These are phyloP conservation scores for Arbacia lixula DNA, from an alignment of 53 echinoderm and acorn worm species.

Conservation along the genomic window DNA sequence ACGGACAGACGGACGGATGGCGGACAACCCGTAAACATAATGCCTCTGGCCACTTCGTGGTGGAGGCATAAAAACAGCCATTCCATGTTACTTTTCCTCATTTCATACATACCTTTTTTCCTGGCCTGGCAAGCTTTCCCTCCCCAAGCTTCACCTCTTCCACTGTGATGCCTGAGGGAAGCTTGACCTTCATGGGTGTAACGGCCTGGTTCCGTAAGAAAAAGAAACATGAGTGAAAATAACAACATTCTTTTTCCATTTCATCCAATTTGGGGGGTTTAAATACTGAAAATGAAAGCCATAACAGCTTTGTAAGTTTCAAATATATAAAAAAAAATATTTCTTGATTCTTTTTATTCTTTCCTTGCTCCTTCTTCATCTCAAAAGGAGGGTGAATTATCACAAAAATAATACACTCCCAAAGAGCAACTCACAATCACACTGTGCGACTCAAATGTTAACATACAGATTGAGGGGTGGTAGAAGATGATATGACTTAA, in stretches of 20 bases:
- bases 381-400: too few species aligned
- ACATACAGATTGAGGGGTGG: too few species aligned
- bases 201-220: conserved; percentile 2
- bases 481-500: too few species aligned
- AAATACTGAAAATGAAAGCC: background rate
- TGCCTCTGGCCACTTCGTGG: too few species aligned
- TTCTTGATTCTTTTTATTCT: background rate
- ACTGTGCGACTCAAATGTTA: too few species aligned
- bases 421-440: too few species aligned
- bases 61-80: too few species aligned
- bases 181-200: conserved; percentile 58
- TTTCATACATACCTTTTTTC: conserved; percentile 86
- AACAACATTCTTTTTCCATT: background rate
- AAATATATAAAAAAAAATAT: background rate
- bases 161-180: conserved; percentile 68
- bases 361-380: background rate
- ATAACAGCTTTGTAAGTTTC: background rate
- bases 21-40: too few species aligned
- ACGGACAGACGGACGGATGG: too few species aligned
- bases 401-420: too few species aligned
- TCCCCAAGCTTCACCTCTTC: conserved; percentile 74
- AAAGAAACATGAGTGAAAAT: background rate
- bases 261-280: background rate
- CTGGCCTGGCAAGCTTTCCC: conserved; percentile 79
- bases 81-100: too few species aligned